phyloP scores from a whole-genome alignment of 2,113 vertebrate genomes.

The Narcine bancroftii region DNA sequence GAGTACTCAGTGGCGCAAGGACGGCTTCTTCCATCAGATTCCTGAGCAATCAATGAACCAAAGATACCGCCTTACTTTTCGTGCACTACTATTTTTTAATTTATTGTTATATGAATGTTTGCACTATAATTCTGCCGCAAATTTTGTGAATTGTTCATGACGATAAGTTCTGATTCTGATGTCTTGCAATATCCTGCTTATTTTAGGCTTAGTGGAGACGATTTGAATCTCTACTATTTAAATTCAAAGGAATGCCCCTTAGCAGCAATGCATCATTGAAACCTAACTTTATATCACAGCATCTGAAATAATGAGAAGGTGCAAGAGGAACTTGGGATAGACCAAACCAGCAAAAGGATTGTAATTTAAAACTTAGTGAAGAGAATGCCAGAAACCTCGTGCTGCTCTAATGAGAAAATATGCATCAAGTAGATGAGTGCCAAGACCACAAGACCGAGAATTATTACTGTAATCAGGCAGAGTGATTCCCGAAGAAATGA shows the following conservation, averaged over 20 bases:
- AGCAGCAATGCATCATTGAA: neutral
- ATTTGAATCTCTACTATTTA: neutral
- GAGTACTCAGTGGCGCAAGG: too few species aligned
- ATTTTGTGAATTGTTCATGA: too few species aligned
- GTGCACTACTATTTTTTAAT: too few species aligned
- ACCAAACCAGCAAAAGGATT: neutral
- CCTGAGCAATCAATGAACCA: too few species aligned
- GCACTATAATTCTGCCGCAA: too few species aligned
- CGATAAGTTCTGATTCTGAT: too few species aligned
- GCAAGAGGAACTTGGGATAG: neutral
- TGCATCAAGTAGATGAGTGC: neutral
- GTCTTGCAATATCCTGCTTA: neutral
- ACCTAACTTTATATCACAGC: neutral
- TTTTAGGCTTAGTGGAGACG: neutral
- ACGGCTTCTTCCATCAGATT: too few species aligned
- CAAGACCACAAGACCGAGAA: neutral
- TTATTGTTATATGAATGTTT: too few species aligned
- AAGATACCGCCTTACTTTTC: too few species aligned
- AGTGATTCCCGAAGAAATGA: neutral
- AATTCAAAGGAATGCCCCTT: neutral
- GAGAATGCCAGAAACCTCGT: neutral
- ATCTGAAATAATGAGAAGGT: neutral
- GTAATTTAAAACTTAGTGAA: neutral
- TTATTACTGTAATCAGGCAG: neutral
- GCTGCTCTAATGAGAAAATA: neutral